Base-by-base conservation (phyloP, 2,888 invertebrate genomes). In the Drosophila monieri region DNA sequence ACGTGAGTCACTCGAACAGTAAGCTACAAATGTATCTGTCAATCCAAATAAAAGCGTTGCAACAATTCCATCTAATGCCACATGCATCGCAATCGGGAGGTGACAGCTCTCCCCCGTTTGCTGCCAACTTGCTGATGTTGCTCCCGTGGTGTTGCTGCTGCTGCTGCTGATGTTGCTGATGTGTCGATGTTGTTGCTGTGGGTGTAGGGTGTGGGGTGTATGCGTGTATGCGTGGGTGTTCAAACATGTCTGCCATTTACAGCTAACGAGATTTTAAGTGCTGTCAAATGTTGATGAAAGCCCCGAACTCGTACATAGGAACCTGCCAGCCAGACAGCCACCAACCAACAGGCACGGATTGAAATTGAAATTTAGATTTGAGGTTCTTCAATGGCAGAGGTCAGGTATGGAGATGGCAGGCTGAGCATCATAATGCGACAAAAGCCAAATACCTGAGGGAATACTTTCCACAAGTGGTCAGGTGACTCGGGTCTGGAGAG, bases 251-350 rank as follows among this genome's bases (percentile, higher is more conserved):
- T 79, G 73, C 67, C 84, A 85, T 66, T 76, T 84, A 51, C 67
- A 77, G 80, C 58, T 86, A 79, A 83, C 80, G 86, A 80, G 86
- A 68, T 74, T 80, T 79, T 80, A 80, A 79, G 84, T 86, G 79
- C 79, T 83, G 80, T 85, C 80, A 79, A 78, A 76, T 54, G 64
- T 47, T 65, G 68, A 65, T 54, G 68, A 67, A 54, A 67, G 46
- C 54, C 25, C 3, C 64, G 9, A 2, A 12, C 49, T 5, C 35
- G 27, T 32, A 51, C 49, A 49, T 8, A 35, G 10, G 14, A n/a
- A 15, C 53, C 43, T 3, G 39, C 44, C 44, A 52, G 18, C 37
- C 21, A 23, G 21, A 3, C 21, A 32, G 25, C 35, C 43, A 43
- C 43, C 41, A 15, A 15, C 41, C 18, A 41, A 14, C 41, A 18